Conservation (phyloP, 2,888 invertebrate species). For the Plagiodera versicolora region DNA sequence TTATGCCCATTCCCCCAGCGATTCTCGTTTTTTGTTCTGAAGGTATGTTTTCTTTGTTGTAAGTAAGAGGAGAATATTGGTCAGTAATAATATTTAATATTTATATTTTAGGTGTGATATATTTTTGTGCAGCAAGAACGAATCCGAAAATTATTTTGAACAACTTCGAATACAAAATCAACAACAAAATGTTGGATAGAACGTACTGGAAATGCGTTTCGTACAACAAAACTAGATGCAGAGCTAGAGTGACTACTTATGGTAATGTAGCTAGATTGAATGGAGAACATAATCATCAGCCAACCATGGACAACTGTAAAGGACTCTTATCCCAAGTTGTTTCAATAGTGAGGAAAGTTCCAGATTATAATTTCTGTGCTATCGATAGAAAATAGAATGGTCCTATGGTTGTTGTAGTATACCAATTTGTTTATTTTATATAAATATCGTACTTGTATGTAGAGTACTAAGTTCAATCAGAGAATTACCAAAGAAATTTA, state of each 20-base stretch:
- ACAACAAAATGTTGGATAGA: slow-evolving; percentile 35
- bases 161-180: slow-evolving; percentile 36
- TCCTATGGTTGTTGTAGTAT: not conserved
- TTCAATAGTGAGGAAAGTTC: slow-evolving; percentile 18
- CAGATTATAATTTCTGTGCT: not conserved
- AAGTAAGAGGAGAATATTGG: no score
- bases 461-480: no score
- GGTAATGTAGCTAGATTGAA: slow-evolving; percentile 29
- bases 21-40: no score
- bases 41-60: slow-evolving; percentile 27
- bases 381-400: not conserved
- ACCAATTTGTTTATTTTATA: no score
- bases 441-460: no score
- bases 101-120: slow-evolving; percentile 34
- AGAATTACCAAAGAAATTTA: no score
- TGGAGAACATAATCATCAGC: slow-evolving; percentile 36
- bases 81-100: not conserved
- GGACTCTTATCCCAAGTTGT: slow-evolving; percentile 25
- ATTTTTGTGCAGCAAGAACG: slow-evolving; percentile 38
- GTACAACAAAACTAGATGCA: slow-evolving; percentile 40
- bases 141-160: slow-evolving; percentile 42
- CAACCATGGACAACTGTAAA: slow-evolving; percentile 23
- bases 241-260: slow-evolving; percentile 39
- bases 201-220: slow-evolving; percentile 44
- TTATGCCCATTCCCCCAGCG: no score